These are phyloP conservation scores for Poicephalus meyeri DNA, from an alignment of 2,113 vertebrate genomes.

Conservation along the genomic window DNA sequence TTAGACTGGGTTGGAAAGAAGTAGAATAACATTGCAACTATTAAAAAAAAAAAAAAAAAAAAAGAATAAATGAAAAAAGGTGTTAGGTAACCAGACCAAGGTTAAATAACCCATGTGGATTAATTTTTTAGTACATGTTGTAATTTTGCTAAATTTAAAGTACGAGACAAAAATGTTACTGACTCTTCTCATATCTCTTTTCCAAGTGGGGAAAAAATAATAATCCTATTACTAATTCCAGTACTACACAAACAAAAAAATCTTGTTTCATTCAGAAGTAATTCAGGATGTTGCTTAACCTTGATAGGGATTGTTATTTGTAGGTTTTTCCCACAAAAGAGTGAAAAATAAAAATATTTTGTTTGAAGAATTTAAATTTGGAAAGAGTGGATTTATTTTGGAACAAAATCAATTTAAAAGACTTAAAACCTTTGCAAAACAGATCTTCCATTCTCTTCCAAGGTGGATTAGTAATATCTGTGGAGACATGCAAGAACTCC, in stretches of 20 bases:
- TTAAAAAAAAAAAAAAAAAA: neutral
- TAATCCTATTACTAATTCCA: neutral
- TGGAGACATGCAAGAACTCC: conserved; percentile 1
- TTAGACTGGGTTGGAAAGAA: neutral
- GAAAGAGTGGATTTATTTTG: neutral
- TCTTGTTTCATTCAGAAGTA: neutral
- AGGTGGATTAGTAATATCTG: conserved; percentile 27
- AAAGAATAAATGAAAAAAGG: neutral
- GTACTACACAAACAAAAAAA: neutral
- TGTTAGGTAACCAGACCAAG: neutral
- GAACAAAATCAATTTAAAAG: neutral
- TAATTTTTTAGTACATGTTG: neutral
- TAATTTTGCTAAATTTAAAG: neutral
- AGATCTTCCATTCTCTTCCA: conserved; percentile 27
- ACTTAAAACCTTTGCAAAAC: neutral
- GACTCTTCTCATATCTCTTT: neutral
- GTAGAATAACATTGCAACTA: neutral
- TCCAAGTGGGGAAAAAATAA: neutral
- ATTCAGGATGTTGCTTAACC: neutral
- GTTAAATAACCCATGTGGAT: neutral
- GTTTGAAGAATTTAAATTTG: neutral
- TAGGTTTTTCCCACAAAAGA: neutral
- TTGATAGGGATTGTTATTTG: neutral
- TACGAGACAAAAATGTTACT: neutral
- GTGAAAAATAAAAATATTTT: neutral